Evolutionary conservation across 2,113 vertebrate genomes (phyloP).

Genomic region (Prietella phreatophila): DNA sequence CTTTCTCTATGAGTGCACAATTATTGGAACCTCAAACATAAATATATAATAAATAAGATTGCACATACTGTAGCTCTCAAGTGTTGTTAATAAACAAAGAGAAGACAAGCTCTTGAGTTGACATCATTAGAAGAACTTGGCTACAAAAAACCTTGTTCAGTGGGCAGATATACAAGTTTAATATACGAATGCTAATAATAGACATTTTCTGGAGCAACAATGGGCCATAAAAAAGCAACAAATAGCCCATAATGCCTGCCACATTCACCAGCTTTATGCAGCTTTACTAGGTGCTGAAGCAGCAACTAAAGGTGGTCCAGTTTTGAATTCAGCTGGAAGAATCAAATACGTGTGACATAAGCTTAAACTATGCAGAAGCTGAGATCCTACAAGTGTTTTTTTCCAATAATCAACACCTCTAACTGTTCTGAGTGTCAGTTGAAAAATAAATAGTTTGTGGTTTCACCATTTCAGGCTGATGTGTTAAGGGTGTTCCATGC

Average conservation of each 20-base stretch:
- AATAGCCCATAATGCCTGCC: constrained; percentile 19
- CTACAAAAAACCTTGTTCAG: constrained; percentile 56
- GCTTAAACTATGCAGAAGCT: not conserved
- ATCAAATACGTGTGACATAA: not conserved
- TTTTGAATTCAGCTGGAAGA: constrained; percentile 13
- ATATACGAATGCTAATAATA: constrained; percentile 34
- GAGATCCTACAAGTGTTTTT: not conserved
- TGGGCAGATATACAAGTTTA: constrained; percentile 60
- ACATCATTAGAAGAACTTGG: constrained; percentile 59
- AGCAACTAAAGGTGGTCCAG: constrained; percentile 3
- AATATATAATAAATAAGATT: constrained; percentile 32
- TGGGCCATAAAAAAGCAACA: constrained; percentile 12
- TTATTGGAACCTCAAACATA: not conserved
- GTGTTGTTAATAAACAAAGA: constrained; percentile 65
- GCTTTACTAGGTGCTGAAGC: constrained; percentile 1
- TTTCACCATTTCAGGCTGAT: not conserved
- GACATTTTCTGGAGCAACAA: constrained; percentile 17
- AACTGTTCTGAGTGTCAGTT: not conserved
- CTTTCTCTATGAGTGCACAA: not conserved
- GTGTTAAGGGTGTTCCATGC: not conserved
- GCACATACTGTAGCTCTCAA: constrained; percentile 62
- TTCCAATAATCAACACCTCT: not conserved
- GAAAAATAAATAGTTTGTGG: not conserved
- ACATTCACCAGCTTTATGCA: constrained; percentile 16
- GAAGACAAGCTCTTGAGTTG: constrained; percentile 59